Evolutionary conservation across 2,113 vertebrate species (phyloP), one percentile per base, ranked within the genome.

Genomic region (Xiphias gladius): DNA sequence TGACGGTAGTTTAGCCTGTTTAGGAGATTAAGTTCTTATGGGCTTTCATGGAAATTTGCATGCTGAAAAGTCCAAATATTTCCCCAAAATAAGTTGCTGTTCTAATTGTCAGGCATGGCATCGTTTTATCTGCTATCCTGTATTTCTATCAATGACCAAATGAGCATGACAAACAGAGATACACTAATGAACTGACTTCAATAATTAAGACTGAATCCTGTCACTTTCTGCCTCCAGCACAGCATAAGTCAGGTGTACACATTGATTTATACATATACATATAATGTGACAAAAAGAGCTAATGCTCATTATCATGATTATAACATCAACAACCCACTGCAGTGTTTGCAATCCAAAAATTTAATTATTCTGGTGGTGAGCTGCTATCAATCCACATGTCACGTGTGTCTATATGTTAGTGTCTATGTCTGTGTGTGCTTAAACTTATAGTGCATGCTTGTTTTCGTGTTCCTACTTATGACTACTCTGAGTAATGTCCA

Each of bases 291-390:
- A 58, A 52, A 22, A n/a, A 41, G 2, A 66, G 75, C 12, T 59
- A 65, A 16, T 71, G 55, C 50, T 62, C 55, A 74, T 80, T 58
- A 46, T 81, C 65, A 68, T 57, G 17, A 59, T 71, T 73, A 74
- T 81, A 57, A 84, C 28, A 88, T 78, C 70, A 80, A 64, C 67
- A 69, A 52, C 65, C 61, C 24, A 46, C 57, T 54, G 9, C 32
- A 59, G 52, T 67, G 35, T 54, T 86, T 83, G 46, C 65, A 64
- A 84, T 86, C 59, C 62, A 84, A 52, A 50, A 68, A 57, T 86
- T 87, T 86, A 83, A 86, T 84, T 64, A 84, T 64, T 73, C 63
- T 57, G 55, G 20, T 55, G 55, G 20, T 66, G 84, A 89, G 70
- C 68, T 73, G 16, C 69, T n/a, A 12, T 24, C 48, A 16, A 58